Evolutionary conservation across 37 sponge, comb jelly and placozoan genomes (phyloP).

Genomic region (Eunapius fragilis): DNA sequence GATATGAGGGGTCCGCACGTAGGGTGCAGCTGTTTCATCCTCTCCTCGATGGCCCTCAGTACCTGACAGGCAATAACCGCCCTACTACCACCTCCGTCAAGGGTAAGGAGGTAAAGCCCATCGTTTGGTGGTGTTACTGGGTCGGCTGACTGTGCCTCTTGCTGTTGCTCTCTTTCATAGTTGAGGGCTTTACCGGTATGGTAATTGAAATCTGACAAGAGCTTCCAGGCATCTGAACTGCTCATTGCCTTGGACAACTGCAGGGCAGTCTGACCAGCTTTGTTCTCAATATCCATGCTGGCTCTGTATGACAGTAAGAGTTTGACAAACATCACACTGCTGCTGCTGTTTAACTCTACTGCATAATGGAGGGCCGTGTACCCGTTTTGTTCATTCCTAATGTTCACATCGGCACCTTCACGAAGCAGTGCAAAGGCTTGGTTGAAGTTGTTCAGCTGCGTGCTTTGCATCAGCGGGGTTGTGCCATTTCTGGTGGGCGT

Average conservation of each 20-base stretch:
- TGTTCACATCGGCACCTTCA: constrained; percentile 20
- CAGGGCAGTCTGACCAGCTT: constrained; percentile 32
- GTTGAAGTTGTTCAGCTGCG: neutral
- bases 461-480: constrained; percentile 29
- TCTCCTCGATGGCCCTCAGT: constrained; percentile 40
- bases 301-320: constrained; percentile 51
- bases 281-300: constrained; percentile 29
- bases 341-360: constrained; percentile 1
- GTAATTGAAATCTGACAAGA: neutral
- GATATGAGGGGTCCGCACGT: constrained; percentile 1
- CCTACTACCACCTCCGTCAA: constrained; percentile 72
- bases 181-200: neutral
- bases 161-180: neutral
- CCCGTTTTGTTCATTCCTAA: neutral
- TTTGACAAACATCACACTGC: constrained; percentile 30
- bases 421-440: constrained; percentile 16
- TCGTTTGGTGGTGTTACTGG: neutral
- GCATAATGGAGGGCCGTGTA: constrained; percentile 59
- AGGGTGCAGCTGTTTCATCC: constrained; percentile 19
- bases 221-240: neutral
- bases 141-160: neutral
- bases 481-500: constrained; percentile 1
- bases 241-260: constrained; percentile 6
- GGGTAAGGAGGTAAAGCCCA: constrained; percentile 18
- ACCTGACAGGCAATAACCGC: constrained; percentile 33